Percentiles rank a stretch among this genome's conserved stretches.
Evolutionary conservation across 2,113 vertebrate species (phyloP).

Genomic region (Coptodon bakossiorum): DNA sequence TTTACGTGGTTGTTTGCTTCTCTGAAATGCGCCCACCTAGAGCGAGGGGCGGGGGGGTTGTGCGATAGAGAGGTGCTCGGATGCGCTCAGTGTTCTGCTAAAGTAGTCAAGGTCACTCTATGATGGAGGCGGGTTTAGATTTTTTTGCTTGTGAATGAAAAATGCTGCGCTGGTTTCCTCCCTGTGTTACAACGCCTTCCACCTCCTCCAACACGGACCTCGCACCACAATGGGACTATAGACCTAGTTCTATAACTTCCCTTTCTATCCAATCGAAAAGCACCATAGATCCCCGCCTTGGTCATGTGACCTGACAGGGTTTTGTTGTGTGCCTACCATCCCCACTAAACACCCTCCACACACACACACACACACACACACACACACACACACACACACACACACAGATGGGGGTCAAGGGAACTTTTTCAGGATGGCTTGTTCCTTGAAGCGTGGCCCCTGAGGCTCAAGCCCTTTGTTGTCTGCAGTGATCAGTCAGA

Average conservation of each 20-base stretch:
- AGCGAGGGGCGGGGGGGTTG: slow-evolving; percentile 1
- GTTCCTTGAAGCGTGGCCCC: slow-evolving; percentile 27
- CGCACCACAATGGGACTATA: slow-evolving; percentile 49
- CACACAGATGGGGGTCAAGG: background rate
- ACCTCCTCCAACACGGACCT: slow-evolving; percentile 9
- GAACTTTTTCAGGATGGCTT: slow-evolving; percentile 40
- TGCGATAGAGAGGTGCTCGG: background rate
- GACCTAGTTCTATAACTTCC: slow-evolving; percentile 59
- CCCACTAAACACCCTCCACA: background rate
- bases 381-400: background rate
- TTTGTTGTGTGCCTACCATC: slow-evolving; percentile 38
- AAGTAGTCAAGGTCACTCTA: slow-evolving; percentile 56
- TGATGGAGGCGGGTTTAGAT: slow-evolving; percentile 32
- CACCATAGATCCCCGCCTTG: slow-evolving; percentile 28
- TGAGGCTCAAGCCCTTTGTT: slow-evolving; percentile 34
- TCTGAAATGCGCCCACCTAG: slow-evolving; percentile 32
- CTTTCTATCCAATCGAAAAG: slow-evolving; percentile 37
- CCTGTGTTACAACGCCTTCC: slow-evolving; percentile 24
- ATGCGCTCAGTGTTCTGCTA: slow-evolving; percentile 4
- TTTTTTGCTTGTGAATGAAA: slow-evolving; percentile 63
- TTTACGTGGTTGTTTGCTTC: slow-evolving; percentile 12
- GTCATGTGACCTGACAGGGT: slow-evolving; percentile 43
- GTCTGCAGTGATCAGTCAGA: slow-evolving; percentile 15
- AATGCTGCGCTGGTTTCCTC: slow-evolving; percentile 26
- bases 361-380: background rate